phyloP scores from a whole-genome alignment of 1,140 invertebrate genomes.

The Bombus fervidus region DNA sequence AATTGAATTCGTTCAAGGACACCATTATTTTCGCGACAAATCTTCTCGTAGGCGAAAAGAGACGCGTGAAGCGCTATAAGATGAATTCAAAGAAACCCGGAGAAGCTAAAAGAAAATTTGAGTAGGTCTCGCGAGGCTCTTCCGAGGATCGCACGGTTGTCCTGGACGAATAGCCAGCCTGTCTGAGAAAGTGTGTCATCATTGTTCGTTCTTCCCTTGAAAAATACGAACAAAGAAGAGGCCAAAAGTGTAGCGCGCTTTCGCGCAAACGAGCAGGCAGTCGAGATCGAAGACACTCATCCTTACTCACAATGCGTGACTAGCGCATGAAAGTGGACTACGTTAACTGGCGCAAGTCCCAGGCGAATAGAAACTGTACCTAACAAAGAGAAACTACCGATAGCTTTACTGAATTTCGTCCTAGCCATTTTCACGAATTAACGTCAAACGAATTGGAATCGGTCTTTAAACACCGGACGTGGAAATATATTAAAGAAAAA shows the following conservation, averaged over 20 bases:
- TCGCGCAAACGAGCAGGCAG: constrained; percentile 31
- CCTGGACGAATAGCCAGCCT: not conserved
- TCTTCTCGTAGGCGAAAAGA: not conserved
- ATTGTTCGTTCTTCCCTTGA: constrained; percentile 29
- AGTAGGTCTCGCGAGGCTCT: constrained; percentile 8
- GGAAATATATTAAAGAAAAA: too few species aligned
- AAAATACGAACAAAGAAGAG: constrained; percentile 34
- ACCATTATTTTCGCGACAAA: not conserved
- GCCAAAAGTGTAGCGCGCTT: constrained; percentile 17
- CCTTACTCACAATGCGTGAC: constrained; percentile 9
- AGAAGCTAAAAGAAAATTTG: constrained; percentile 22
- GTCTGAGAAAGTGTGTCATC: constrained; percentile 28
- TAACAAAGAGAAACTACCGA: not conserved
- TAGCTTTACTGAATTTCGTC: not conserved
- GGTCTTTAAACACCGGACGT: too few species aligned
- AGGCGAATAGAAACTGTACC: not conserved
- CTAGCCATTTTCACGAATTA: not conserved
- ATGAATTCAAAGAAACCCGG: not conserved
- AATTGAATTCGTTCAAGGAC: constrained; percentile 14
- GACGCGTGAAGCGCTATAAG: not conserved
- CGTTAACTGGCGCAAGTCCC: constrained; percentile 7
- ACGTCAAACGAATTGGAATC: too few species aligned
- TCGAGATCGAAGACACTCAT: constrained; percentile 20
- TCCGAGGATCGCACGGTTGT: constrained; percentile 9
- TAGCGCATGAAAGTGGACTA: not conserved